Percentiles rank a stretch among this genome's conserved stretches.
These are phyloP conservation scores for Lamprotornis superbus DNA, from an alignment of 2,113 vertebrate species.

Conservation along the genomic window DNA sequence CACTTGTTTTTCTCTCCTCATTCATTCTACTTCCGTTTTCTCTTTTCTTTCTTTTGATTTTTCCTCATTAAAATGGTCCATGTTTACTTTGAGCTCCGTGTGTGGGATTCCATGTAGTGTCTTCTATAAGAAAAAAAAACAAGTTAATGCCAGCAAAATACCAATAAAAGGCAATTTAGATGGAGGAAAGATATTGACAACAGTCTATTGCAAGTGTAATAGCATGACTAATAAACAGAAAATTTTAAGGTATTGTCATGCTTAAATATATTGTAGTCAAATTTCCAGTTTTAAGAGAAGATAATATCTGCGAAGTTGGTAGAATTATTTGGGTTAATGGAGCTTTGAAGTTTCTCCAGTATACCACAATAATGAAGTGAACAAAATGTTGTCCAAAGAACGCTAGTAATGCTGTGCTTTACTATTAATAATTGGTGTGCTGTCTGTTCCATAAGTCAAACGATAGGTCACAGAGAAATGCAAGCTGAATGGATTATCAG, in stretches of 20 bases:
- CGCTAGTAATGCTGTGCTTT: neutral
- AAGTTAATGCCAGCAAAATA: neutral
- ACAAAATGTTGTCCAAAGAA: neutral
- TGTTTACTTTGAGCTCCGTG: neutral
- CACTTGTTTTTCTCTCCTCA: neutral
- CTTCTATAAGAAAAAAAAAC: neutral
- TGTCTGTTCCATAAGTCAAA: neutral
- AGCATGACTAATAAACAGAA: neutral
- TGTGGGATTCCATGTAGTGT: neutral
- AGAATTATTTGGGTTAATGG: neutral
- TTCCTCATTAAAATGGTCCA: neutral
- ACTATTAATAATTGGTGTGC: neutral
- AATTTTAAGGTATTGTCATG: neutral
- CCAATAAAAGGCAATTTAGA: neutral
- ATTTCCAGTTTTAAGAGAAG: neutral
- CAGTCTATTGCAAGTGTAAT: neutral
- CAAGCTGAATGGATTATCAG: neutral
- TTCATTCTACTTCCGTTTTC: neutral
- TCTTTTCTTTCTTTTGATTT: neutral
- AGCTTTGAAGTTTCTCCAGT: neutral
- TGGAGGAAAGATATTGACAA: neutral
- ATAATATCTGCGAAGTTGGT: neutral
- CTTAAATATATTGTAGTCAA: neutral
- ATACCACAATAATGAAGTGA: neutral
- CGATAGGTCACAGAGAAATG: neutral